Evolutionary conservation across 2,113 vertebrate genomes (phyloP).

Genomic region (Erpornis zantholeuca): DNA sequence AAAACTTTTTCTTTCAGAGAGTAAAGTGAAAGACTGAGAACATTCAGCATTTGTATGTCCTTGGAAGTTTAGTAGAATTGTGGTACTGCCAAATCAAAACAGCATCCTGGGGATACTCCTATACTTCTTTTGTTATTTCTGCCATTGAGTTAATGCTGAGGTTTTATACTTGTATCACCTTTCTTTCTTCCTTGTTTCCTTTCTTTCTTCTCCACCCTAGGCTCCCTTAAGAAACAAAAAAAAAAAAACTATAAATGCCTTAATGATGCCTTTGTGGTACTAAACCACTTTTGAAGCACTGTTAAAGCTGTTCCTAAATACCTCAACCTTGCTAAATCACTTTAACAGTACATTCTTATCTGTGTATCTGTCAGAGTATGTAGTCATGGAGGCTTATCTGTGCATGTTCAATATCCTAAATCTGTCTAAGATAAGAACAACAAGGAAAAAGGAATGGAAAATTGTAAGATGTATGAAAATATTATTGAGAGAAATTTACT

Average conservation of each 20-base stretch:
- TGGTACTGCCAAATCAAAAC: background rate
- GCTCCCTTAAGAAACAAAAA: background rate
- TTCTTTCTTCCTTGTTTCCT: background rate
- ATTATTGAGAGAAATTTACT: background rate
- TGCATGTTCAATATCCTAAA: slow-evolving; percentile 57
- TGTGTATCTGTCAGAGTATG: slow-evolving; percentile 57
- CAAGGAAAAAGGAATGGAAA: background rate
- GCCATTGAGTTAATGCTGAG: background rate
- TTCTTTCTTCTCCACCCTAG: background rate
- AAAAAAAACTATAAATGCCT: background rate
- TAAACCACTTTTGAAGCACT: background rate
- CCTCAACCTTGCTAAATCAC: slow-evolving; percentile 43
- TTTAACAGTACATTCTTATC: slow-evolving; percentile 47
- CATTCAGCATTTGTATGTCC: background rate
- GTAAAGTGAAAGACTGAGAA: background rate
- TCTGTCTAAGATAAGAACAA: slow-evolving; percentile 50
- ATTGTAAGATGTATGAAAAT: background rate
- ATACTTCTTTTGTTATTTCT: background rate
- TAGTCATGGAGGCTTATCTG: slow-evolving; percentile 58
- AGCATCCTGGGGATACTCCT: background rate
- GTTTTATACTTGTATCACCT: background rate
- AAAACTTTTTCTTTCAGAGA: background rate
- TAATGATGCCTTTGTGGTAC: slow-evolving; percentile 1
- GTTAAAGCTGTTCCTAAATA: slow-evolving; percentile 34
- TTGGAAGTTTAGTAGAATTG: background rate